A percentile compares a stretch with the other conserved stretches of the same genome.
Evolutionary conservation across 2,113 vertebrate genomes (phyloP).

Genomic region (Lophius piscatorius): DNA sequence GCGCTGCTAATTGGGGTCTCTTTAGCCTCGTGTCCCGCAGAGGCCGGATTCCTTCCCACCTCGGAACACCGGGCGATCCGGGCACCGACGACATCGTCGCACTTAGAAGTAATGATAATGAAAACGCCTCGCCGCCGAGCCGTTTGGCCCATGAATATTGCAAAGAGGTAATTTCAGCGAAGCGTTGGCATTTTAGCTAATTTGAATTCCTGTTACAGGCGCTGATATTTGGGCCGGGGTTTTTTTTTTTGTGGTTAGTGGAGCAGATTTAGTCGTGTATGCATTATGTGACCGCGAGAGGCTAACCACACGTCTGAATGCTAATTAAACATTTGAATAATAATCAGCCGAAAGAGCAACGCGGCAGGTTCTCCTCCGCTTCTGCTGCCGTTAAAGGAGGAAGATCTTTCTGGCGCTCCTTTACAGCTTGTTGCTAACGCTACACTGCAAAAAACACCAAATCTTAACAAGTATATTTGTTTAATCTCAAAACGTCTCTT

Average conservation of each 20-base stretch:
- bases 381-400: slow-evolving; percentile 2
- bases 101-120: slow-evolving; percentile 74
- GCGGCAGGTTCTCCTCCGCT: background rate
- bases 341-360: slow-evolving; percentile 54
- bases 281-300: slow-evolving; percentile 60
- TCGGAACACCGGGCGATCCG: slow-evolving; percentile 46
- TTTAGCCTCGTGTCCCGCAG: slow-evolving; percentile 61
- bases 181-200: slow-evolving; percentile 77
- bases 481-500: no score
- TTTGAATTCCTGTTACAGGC: slow-evolving; percentile 75
- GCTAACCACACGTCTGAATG: slow-evolving; percentile 63
- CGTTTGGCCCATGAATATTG: slow-evolving; percentile 76
- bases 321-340: slow-evolving; percentile 77
- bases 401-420: no score
- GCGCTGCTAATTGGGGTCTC: slow-evolving; percentile 60
- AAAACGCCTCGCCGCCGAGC: slow-evolving; percentile 75
- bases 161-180: slow-evolving; percentile 71
- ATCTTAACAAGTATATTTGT: no score
- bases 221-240: slow-evolving; percentile 35
- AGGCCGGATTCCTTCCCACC: slow-evolving; percentile 72
- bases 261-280: slow-evolving; percentile 62
- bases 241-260: slow-evolving; percentile 64
- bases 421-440: no score
- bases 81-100: slow-evolving; percentile 73
- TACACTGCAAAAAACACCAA: no score